A percentile compares a stretch with the other conserved stretches of the same genome.
Conservation (phyloP, 92 coral and sea anemone species). For the Nematostella vectensis region DNA sequence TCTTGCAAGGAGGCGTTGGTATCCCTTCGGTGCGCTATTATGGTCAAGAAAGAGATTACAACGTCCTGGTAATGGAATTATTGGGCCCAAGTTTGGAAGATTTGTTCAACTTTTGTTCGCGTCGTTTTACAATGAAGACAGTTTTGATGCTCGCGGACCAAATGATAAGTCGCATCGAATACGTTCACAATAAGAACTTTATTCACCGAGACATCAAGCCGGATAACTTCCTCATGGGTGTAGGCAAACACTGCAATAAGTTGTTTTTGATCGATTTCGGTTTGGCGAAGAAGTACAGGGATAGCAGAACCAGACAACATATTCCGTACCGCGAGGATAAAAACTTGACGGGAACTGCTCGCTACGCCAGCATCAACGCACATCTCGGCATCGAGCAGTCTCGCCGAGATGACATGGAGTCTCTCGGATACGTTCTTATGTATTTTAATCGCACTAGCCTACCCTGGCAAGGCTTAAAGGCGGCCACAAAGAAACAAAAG, state of each 20-base stretch:
- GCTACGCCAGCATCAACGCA: conserved; percentile 96
- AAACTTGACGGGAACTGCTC: conserved; percentile 94
- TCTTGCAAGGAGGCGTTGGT: conserved; percentile 97
- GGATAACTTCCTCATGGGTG: conserved; percentile 98
- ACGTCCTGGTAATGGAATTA: conserved; percentile 93
- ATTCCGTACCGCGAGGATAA: conserved; percentile 98
- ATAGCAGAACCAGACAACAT: conserved; percentile 85
- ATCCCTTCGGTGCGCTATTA: conserved; percentile 92
- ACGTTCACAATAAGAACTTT: conserved; percentile 99
- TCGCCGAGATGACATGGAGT: conserved; percentile 95
- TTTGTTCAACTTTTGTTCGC: conserved; percentile 98
- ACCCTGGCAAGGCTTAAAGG: conserved; percentile 98
- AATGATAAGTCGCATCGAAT: conserved; percentile 96
- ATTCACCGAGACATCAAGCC: conserved; percentile 99
- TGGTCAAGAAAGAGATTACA: conserved; percentile 96
- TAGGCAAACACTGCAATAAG: conserved; percentile 96
- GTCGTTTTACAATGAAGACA: conserved; percentile 99
- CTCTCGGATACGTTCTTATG: conserved; percentile 95
- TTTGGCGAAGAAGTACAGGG: conserved; percentile 93
- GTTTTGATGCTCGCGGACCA: conserved; percentile 99
- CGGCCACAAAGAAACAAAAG: conserved; percentile 96
- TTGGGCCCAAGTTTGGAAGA: conserved; percentile 98
- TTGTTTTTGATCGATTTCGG: conserved; percentile 97
- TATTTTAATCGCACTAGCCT: conserved; percentile 95
- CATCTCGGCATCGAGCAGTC: conserved; percentile 98